A percentile compares a stretch with the other conserved stretches of the same genome.
These are phyloP conservation scores for Volucella inflata DNA, from an alignment of 2,888 invertebrate species.

Conservation along the genomic window DNA sequence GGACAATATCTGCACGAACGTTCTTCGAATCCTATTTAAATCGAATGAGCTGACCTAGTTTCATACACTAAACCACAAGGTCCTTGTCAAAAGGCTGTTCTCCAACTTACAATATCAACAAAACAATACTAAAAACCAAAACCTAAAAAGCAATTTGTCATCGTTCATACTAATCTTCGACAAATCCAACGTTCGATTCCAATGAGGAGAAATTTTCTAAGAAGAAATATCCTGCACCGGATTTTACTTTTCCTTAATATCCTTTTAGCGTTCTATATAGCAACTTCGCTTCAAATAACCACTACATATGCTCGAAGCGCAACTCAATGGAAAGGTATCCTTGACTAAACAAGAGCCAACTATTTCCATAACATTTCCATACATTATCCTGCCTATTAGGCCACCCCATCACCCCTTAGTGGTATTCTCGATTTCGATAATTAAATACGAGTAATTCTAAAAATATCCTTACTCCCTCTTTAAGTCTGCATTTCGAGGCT, in stretches of 20 bases:
- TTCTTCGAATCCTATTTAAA: too few species aligned
- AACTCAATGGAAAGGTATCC: constrained; percentile 8
- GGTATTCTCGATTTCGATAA: constrained; percentile 43
- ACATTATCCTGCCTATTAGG: constrained; percentile 20
- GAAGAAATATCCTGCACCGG: too few species aligned
- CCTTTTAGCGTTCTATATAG: neutral
- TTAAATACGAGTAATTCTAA: constrained; percentile 59
- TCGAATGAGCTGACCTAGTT: too few species aligned
- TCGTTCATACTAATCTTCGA: too few species aligned
- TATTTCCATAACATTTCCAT: constrained; percentile 57
- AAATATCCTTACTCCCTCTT: constrained; percentile 5
- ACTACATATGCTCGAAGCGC: neutral
- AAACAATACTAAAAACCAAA: too few species aligned
- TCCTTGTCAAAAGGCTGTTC: too few species aligned
- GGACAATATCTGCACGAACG: too few species aligned
- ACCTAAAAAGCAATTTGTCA: too few species aligned
- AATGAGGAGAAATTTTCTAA: too few species aligned
- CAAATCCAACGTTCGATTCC: too few species aligned
- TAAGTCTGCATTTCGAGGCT: constrained; percentile 27
- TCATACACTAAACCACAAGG: too few species aligned
- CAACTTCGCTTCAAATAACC: constrained; percentile 2
- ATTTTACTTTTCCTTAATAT: neutral
- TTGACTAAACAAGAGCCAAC: constrained; percentile 14
- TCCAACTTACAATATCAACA: too few species aligned
- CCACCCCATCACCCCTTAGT: neutral